Evolutionary conservation across 2,888 invertebrate genomes (phyloP), one percentile per base, ranked within the genome.

Genomic region (Chymomyza caudatula): DNA sequence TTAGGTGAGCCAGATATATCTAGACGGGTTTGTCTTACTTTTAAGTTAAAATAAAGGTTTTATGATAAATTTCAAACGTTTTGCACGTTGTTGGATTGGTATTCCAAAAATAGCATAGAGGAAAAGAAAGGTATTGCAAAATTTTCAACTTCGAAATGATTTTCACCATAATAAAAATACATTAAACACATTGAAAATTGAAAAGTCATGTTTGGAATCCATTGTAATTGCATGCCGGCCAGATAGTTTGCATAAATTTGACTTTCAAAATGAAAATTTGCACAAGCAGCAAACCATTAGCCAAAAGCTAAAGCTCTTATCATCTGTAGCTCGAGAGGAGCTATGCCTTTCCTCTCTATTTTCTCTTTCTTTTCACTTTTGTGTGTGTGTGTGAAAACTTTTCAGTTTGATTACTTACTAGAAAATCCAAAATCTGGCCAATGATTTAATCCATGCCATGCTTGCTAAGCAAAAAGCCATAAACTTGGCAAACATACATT

Each of bases 161-260:
- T 29, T 63, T 57, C 59, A 42, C 67, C 62, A 72, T 72, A 23
- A 44, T 37, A 65, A 73, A 71, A 72, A 60, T 58, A 73, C 77
- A 74, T 76, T 74, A 70, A 77, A 74, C 68, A 74, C 73, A 78
- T 23, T 67, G 58, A 70, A 62, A 80, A 80, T 83, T 80, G 83
- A 83, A 83, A 83, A 81, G 78, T 80, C 81, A 83, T 81, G 80
- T 67, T 73, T 54, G 37, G 19, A 54, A 57, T 53, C 43, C 51
- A 56, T 22, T 58, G 53, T 37, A 57, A 19, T 22, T 44, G 56
- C 49, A 59, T 25, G 19, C 51, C 25, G 43, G 56, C 64, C 75
- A 71, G 64, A 71, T 42, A 73, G 73, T 78, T 73, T 76, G 68
- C 69, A 73, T 85, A 78, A 78, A 85, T 85, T 80, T 83, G 78